These are phyloP conservation scores for Cheilosia vulpina DNA, from an alignment of 2,888 invertebrate species.

Conservation along the genomic window DNA sequence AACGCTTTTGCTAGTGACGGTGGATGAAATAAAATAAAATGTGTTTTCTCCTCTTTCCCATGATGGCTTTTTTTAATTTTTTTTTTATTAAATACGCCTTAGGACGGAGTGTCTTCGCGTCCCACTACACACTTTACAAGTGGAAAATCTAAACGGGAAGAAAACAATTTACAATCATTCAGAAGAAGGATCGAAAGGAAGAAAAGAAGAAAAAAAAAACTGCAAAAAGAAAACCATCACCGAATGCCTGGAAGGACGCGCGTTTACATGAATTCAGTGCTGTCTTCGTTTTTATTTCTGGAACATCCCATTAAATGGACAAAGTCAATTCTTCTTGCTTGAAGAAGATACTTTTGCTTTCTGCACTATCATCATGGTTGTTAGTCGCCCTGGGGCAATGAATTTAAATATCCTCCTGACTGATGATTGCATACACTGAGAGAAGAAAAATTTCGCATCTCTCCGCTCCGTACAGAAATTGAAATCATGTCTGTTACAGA, in stretches of 20 bases:
- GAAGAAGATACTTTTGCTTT: conserved; percentile 25
- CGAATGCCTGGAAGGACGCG: conserved; percentile 55
- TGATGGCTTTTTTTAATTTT: conserved; percentile 36
- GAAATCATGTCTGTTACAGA: conserved; percentile 57
- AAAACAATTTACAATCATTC: conserved; percentile 72
- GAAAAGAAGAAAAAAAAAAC: conserved; percentile 1
- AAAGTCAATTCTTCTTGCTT: conserved; percentile 60
- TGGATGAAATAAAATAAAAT: conserved; percentile 63
- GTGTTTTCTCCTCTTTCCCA: conserved; percentile 30
- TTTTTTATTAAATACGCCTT: conserved; percentile 62
- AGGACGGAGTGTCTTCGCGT: conserved; percentile 33
- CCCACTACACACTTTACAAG: not conserved
- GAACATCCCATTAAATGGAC: conserved; percentile 60
- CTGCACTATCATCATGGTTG: conserved; percentile 45
- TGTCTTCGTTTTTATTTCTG: conserved; percentile 28
- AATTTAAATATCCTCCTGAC: conserved; percentile 68
- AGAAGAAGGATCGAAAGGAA: conserved; percentile 16
- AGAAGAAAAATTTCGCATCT: conserved; percentile 1
- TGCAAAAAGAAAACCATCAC: conserved; percentile 62
- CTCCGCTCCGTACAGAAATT: conserved; percentile 2
- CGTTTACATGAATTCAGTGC: conserved; percentile 57
- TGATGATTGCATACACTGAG: conserved; percentile 54
- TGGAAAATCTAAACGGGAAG: conserved; percentile 68
- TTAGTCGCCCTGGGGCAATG: conserved; percentile 58
- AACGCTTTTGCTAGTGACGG: conserved; percentile 42